Evolutionary conservation across 2,888 invertebrate species (phyloP), one percentile per base, ranked within the genome.

Genomic region (Bembecia ichneumoniformis): DNA sequence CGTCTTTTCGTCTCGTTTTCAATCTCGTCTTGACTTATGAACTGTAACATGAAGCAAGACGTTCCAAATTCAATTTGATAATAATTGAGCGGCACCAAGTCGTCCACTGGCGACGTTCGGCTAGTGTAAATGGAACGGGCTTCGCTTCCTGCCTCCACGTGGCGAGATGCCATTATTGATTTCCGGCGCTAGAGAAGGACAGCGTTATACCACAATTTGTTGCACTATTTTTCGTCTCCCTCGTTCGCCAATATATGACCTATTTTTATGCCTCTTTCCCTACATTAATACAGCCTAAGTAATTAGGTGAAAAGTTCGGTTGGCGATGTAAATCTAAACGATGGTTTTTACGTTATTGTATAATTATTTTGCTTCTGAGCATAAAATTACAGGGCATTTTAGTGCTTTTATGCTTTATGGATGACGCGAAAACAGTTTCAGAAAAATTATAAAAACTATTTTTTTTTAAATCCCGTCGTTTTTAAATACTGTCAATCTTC

Each of bases 191-290:
- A 64, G 73, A 84, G 62, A 56, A 79, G 68, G 84, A 84, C 68
- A 60, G 55, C 71, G 76, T 77, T 61, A 72, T 84, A 78, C 77
- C 71, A 77, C 70, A 80, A 84, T 84, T 84, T 84, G 83, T 86
- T 86, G 87, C 83, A 86, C 84, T 83, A 86, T 84, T 82, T 87
- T 83, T 67, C 60, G 66, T 84, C 77, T 62, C 73, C 11, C 59
- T 86, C 74, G 49, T 74, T 69, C 79, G 78, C 84, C 82, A 82
- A 87, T 87, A 82, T 86, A 87, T 87, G 87, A 87, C 87, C 87
- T 84, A 87, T 87, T 87, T 87, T 86, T 87, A 82, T 82, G 71
- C 77, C 69, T 78, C 75, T 82, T 83, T 79, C 77, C 86, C 81
- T 84, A 78, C 79, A 82, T 83, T 86, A 84, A 83, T 82, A 79